Base-by-base conservation (phyloP, 2,797 vertebrate species). In the Hephaestus fuliginosus region DNA sequence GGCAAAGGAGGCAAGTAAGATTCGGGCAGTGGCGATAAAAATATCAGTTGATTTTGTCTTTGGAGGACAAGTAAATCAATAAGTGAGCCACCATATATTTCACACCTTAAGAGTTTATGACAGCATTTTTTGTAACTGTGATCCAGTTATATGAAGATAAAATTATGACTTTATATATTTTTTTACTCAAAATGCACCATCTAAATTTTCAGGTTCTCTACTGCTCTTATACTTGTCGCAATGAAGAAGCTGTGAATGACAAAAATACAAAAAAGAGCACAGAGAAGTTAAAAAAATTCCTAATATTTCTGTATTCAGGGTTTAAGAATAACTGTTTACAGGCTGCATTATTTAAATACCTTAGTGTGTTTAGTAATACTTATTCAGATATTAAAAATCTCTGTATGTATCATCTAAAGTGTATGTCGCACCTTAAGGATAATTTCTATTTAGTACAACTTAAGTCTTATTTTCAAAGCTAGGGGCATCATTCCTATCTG, bases 1-100 rank as follows among this genome's bases (percentile, higher is more conserved):
- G 71, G 61, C 55, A 69, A 78, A 71, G 51, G 58, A 83, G 52
- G 69, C 17, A 1, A 64, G 33, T 2, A 62, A 57, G 58, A 53
- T 58, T 81, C 55, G 15, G 28, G 30, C 12, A 36, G 53, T 10
- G 58, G 11, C 2, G 5, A 39, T 46, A 73, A 43, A 76, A 77
- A 60, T 41, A 73, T 44, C 52, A 15, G 14, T 13, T 55, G 2
- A 72, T 49, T 13, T 12, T 1, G 7, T 36, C 39, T n/a, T 18
- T 44, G 14, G 36, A 22, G 30, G 67, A 52, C 41, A 13, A 0
- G 6, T 33, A 41, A 48, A 74, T 33, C 30, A 61, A 11, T 15
- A 11, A 4, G 28, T 33, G 30, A 70, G 15, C 36, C n/a, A 7
- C 5, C 11, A 17, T 7, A 41, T 44, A 22, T 20, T n/a, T 12